Percentiles rank a stretch among this genome's conserved stretches.
These are phyloP conservation scores for Lates japonicus DNA, from an alignment of 2,797 vertebrate species.

Conservation along the genomic window DNA sequence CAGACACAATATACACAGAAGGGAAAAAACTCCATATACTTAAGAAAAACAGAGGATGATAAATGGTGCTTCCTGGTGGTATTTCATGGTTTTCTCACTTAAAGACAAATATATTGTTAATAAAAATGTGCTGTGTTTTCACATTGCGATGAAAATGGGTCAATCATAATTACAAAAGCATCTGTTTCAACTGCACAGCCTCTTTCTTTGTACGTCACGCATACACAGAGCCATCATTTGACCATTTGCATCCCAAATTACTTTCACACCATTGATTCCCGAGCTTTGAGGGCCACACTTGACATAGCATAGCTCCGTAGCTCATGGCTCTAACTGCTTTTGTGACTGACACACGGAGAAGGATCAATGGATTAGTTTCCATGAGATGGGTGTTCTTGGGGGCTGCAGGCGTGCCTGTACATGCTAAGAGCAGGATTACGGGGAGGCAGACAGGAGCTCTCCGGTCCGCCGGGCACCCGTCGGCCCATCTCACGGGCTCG, in stretches of 20 bases:
- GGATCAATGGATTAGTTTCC: constrained; percentile 88
- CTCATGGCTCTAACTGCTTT: constrained; percentile 78
- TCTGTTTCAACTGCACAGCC: constrained; percentile 18
- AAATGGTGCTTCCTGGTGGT: constrained; percentile 26
- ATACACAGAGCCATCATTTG: constrained; percentile 30
- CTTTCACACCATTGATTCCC: constrained; percentile 72
- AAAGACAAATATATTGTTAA: constrained; percentile 18
- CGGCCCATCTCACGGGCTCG: constrained; percentile 60
- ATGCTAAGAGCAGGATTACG: constrained; percentile 87
- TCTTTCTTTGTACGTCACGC: background rate
- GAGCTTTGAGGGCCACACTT: constrained; percentile 77
- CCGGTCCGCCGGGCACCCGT: constrained; percentile 49
- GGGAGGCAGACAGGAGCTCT: constrained; percentile 70
- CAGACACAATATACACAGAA: constrained; percentile 39
- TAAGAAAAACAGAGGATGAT: constrained; percentile 38
- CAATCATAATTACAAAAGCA: constrained; percentile 18
- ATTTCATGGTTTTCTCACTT: constrained; percentile 22
- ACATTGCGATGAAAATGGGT: background rate
- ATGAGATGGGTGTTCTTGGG: constrained; percentile 78
- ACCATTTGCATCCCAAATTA: constrained; percentile 74
- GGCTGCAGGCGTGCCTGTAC: constrained; percentile 81
- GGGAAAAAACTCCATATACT: constrained; percentile 26
- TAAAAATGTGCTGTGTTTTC: constrained; percentile 20
- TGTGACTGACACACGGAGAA: constrained; percentile 77
- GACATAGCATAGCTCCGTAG: constrained; percentile 76